These are phyloP conservation scores for Stenopsyche tienmushanensis DNA, from an alignment of 1,140 invertebrate genomes.

Conservation along the genomic window DNA sequence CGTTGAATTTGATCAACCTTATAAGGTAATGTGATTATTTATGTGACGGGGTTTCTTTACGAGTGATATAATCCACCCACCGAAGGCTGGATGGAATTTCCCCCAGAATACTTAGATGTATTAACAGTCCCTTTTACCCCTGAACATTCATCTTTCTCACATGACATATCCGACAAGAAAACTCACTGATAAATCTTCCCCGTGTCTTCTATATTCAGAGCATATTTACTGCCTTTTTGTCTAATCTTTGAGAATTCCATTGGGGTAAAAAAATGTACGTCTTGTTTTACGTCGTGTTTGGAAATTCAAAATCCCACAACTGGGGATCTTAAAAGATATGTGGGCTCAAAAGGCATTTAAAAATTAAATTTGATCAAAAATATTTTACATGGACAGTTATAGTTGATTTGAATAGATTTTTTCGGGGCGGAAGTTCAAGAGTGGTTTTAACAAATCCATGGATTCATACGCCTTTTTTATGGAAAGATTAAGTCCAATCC, in stretches of 20 bases:
- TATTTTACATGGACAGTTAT: background rate
- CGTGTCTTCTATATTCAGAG: constrained; percentile 11
- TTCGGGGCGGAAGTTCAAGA: too few species aligned
- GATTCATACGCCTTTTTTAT: too few species aligned
- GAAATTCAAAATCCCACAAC: too few species aligned
- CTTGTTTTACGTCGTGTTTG: background rate
- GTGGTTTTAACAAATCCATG: too few species aligned
- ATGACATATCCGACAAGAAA: constrained; percentile 23
- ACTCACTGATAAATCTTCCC: constrained; percentile 24
- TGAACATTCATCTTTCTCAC: constrained; percentile 25
- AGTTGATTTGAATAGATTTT: too few species aligned
- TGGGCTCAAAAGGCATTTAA: too few species aligned
- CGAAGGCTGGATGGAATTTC: background rate
- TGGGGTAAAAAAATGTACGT: background rate
- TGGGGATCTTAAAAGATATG: too few species aligned
- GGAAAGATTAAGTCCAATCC: too few species aligned
- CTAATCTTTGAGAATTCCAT: constrained; percentile 8
- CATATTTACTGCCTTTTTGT: constrained; percentile 21
- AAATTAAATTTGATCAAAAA: background rate
- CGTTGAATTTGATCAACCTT: too few species aligned
- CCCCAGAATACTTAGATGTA: constrained; percentile 13
- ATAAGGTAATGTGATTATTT: constrained; percentile 10
- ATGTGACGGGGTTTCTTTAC: constrained; percentile 13
- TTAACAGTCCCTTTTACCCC: constrained; percentile 16
- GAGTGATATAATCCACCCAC: constrained; percentile 5